A percentile compares a stretch with the other conserved stretches of the same genome.
Conservation (phyloP, 1,140 invertebrate species). For the Drosophila yakuba region DNA sequence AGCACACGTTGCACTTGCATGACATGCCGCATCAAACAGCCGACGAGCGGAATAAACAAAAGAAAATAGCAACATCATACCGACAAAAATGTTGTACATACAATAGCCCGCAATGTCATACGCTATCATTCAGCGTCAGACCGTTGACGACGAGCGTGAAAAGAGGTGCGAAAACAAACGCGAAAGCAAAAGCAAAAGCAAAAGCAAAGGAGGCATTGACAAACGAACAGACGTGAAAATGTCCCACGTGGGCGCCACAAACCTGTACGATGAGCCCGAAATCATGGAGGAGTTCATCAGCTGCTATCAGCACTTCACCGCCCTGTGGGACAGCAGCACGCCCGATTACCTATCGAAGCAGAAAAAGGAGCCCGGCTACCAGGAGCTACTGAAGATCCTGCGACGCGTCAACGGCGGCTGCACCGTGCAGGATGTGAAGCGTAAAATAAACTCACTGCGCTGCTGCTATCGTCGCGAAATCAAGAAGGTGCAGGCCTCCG, state of each 20-base stretch:
- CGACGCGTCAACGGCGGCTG: constrained; percentile 48
- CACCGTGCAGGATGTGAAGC: constrained; percentile 54
- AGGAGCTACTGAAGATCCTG: constrained; percentile 59
- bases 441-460: constrained; percentile 67
- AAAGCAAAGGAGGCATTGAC: no score
- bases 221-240: not conserved
- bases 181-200: no score
- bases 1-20: constrained; percentile 25
- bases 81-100: not conserved
- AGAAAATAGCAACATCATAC: not conserved
- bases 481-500: constrained; percentile 51
- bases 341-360: constrained; percentile 62
- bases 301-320: constrained; percentile 60
- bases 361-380: constrained; percentile 62
- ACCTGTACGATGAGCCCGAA: constrained; percentile 62
- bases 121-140: constrained; percentile 19
- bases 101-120: not conserved
- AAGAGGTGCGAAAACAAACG: not conserved
- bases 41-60: not conserved
- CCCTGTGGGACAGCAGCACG: constrained; percentile 58
- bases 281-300: constrained; percentile 71
- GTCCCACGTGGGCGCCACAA: not conserved
- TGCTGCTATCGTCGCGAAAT: constrained; percentile 65
- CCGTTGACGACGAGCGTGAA: not conserved
- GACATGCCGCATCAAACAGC: constrained; percentile 10